Conservation (phyloP, 2,797 vertebrate genomes). For the Pampus argenteus region DNA sequence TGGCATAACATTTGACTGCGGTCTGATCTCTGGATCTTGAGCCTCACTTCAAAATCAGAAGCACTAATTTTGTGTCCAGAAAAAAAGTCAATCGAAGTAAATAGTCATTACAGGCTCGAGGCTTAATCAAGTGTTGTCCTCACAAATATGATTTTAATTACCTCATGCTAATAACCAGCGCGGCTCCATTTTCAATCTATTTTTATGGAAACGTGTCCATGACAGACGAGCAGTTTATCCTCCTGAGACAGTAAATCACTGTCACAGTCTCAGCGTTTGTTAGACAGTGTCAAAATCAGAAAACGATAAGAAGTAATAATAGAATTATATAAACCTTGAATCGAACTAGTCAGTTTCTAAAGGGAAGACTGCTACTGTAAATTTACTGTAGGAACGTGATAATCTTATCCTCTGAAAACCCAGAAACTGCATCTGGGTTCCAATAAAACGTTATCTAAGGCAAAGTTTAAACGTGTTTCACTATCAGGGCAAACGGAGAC, state of each 20-base stretch:
- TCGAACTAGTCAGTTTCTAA: neutral
- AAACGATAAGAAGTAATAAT: neutral
- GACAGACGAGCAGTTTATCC: constrained; percentile 18
- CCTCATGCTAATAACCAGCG: neutral
- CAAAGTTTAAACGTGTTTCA: neutral
- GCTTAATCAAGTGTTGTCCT: constrained; percentile 32
- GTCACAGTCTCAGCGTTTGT: neutral
- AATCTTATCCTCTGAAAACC: constrained; percentile 7
- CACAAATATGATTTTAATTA: constrained; percentile 40
- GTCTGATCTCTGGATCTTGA: too few species aligned
- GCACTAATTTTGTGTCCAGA: neutral
- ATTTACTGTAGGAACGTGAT: neutral
- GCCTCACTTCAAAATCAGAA: neutral
- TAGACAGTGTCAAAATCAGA: too few species aligned
- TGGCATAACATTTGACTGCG: too few species aligned
- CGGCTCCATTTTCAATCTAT: constrained; percentile 11
- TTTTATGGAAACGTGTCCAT: constrained; percentile 14
- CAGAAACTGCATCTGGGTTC: neutral
- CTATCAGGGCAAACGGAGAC: neutral
- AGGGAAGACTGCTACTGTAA: too few species aligned
- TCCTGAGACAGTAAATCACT: constrained; percentile 17
- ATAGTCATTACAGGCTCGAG: constrained; percentile 17
- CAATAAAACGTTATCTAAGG: constrained; percentile 14
- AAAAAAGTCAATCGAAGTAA: constrained; percentile 1
- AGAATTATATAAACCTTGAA: neutral